Evolutionary conservation across 2,797 vertebrate genomes (phyloP).

Genomic region (Cryptoblepharus egeriae): DNA sequence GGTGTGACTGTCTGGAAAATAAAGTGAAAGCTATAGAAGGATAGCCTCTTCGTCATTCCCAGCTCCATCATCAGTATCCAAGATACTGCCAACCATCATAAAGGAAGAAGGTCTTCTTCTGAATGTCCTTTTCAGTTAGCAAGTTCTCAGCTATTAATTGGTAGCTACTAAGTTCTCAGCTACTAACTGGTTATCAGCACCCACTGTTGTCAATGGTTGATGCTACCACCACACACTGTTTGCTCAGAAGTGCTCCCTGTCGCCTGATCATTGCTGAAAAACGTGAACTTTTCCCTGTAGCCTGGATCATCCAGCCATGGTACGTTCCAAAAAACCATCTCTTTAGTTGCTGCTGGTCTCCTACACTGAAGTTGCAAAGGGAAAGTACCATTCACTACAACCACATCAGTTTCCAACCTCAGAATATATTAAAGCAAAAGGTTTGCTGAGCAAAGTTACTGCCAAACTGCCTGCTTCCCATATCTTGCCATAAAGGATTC

Average conservation of each 20-base stretch:
- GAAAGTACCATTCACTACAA: neutral
- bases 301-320: neutral
- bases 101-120: neutral
- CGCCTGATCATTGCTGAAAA: neutral
- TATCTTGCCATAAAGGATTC: neutral
- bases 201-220: neutral
- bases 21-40: no score
- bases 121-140: neutral
- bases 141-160: neutral
- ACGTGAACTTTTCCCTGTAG: neutral
- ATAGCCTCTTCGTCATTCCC: neutral
- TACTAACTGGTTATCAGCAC: neutral
- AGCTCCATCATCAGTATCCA: neutral
- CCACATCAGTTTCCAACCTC: neutral
- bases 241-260: neutral
- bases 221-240: neutral
- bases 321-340: neutral
- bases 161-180: no score
- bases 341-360: neutral
- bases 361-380: neutral
- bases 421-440: neutral
- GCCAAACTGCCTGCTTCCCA: neutral
- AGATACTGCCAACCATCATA: neutral
- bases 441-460: neutral
- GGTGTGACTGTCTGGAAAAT: neutral